These are phyloP conservation scores for Aspidoscelis tigris DNA, from an alignment of 2,113 vertebrate genomes.

Conservation along the genomic window DNA sequence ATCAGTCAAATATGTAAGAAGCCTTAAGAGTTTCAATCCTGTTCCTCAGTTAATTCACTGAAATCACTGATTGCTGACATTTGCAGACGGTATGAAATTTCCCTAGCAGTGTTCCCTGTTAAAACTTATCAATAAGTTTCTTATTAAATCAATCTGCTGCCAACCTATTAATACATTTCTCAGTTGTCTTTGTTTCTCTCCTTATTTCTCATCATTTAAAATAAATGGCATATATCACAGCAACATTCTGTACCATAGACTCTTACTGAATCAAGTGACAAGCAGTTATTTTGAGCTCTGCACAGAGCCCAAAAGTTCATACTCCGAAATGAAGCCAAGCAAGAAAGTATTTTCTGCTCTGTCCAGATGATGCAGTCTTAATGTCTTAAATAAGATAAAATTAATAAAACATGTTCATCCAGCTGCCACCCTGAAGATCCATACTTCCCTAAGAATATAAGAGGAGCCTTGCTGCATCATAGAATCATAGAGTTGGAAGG, in stretches of 20 bases:
- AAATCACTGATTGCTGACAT: slow-evolving; percentile 38
- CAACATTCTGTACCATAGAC: neutral
- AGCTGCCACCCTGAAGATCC: no score
- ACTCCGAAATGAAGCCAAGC: no score
- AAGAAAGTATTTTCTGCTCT: no score
- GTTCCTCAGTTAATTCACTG: slow-evolving; percentile 50
- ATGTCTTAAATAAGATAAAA: no score
- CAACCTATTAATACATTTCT: neutral
- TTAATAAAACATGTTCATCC: no score
- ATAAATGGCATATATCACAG: slow-evolving; percentile 2
- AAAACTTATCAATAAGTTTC: neutral
- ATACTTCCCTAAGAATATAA: no score
- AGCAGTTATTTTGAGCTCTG: neutral
- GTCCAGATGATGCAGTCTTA: no score
- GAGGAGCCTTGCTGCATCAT: no score
- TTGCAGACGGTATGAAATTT: slow-evolving; percentile 42
- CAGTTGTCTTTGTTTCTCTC: slow-evolving; percentile 3
- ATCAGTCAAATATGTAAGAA: slow-evolving; percentile 29
- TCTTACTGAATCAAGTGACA: neutral
- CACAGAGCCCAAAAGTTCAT: no score
- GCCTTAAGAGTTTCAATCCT: slow-evolving; percentile 1
- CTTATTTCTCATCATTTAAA: neutral
- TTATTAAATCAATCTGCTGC: neutral
- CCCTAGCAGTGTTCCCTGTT: neutral
- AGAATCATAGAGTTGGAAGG: no score